These are phyloP conservation scores for Dryobota labecula DNA, from an alignment of 2,888 invertebrate species.

Conservation along the genomic window DNA sequence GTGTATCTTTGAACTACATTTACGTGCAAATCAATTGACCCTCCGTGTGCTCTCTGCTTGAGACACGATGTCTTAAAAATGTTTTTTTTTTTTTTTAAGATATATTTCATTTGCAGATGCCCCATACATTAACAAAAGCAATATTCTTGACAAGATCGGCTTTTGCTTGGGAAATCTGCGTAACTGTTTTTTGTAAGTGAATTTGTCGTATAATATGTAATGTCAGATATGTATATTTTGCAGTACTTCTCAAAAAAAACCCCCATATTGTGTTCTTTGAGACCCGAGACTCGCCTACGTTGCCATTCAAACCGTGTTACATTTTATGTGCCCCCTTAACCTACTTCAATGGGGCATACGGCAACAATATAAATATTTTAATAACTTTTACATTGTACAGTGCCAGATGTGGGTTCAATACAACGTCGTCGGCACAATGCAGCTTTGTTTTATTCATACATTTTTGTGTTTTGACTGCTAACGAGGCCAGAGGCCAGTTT, in stretches of 20 bases:
- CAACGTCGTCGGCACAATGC: constrained; percentile 42
- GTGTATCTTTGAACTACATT: too few species aligned
- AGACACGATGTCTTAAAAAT: too few species aligned
- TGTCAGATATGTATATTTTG: too few species aligned
- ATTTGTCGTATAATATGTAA: too few species aligned
- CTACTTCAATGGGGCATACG: constrained; percentile 66
- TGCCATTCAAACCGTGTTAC: constrained; percentile 53
- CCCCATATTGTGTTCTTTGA: constrained; percentile 10
- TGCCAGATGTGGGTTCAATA: constrained; percentile 60
- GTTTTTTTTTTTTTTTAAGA: too few species aligned
- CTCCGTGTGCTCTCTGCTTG: too few species aligned
- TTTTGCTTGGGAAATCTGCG: too few species aligned
- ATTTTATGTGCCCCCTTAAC: constrained; percentile 71
- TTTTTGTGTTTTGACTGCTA: constrained; percentile 45
- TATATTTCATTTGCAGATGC: too few species aligned
- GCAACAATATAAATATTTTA: constrained; percentile 70
- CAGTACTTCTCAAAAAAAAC: constrained; percentile 2
- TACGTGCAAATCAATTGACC: too few species aligned
- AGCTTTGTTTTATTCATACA: constrained; percentile 48
- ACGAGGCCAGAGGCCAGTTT: constrained; percentile 18
- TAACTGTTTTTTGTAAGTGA: too few species aligned
- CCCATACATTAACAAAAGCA: too few species aligned
- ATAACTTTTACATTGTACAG: constrained; percentile 63
- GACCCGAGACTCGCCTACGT: constrained; percentile 48
- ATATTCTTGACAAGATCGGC: too few species aligned